phyloP scores from a whole-genome alignment of 2,113 vertebrate species.

The Etia nguti region DNA sequence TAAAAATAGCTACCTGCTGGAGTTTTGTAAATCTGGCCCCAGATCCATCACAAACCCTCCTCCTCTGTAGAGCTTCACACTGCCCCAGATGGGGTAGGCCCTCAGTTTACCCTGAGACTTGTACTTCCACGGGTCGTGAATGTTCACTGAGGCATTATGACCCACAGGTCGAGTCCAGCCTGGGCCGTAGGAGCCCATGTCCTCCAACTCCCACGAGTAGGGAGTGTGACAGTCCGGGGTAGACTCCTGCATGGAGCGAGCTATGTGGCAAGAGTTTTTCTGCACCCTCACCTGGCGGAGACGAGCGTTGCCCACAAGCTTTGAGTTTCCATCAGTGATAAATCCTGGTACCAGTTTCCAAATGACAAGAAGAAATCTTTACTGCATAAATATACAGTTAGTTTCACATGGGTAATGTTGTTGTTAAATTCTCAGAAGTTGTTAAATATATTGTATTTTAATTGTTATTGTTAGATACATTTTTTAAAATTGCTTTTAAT shows the following conservation, averaged over 20 bases:
- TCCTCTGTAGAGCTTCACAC: conserved; percentile 79
- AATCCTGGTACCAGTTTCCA: conserved; percentile 75
- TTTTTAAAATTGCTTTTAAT: neutral
- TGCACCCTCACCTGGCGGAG: conserved; percentile 87
- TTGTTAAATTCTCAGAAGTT: neutral
- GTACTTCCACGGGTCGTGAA: conserved; percentile 77
- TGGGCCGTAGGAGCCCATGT: conserved; percentile 76
- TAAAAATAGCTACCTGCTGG: conserved; percentile 74
- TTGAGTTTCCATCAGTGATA: conserved; percentile 93
- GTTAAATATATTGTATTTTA: neutral
- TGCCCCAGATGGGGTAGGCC: conserved; percentile 81
- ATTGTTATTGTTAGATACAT: neutral
- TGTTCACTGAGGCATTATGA: conserved; percentile 46
- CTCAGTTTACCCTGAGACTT: conserved; percentile 77
- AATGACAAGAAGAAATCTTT: neutral
- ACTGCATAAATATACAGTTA: neutral
- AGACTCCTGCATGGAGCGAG: conserved; percentile 59
- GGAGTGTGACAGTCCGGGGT: conserved; percentile 69
- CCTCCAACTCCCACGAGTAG: conserved; percentile 85
- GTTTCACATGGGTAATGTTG: neutral
- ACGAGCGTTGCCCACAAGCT: conserved; percentile 84
- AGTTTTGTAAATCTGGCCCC: conserved; percentile 74
- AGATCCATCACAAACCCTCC: conserved; percentile 86
- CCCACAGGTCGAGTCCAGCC: conserved; percentile 72
- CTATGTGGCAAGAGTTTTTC: conserved; percentile 73